These are phyloP conservation scores for Drosophila nr. perissopoda DNA, from an alignment of 2,888 invertebrate genomes.

Conservation along the genomic window DNA sequence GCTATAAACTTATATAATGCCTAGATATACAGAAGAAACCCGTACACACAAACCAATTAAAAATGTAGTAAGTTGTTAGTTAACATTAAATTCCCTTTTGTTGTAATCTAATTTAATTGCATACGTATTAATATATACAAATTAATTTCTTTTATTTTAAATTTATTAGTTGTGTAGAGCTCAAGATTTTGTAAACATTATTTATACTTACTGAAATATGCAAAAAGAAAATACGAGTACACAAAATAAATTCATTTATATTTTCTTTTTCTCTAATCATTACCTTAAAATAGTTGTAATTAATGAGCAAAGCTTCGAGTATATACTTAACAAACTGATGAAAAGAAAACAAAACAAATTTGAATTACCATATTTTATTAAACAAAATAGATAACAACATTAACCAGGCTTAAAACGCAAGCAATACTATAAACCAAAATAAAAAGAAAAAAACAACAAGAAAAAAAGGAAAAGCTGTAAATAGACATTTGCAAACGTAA, in stretches of 20 bases:
- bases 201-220: constrained; percentile 40
- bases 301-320: constrained; percentile 15
- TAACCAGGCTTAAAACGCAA: constrained; percentile 64
- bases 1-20: constrained; percentile 38
- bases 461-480: constrained; percentile 25
- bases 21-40: constrained; percentile 40
- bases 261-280: constrained; percentile 19
- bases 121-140: constrained; percentile 10
- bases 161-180: constrained; percentile 38
- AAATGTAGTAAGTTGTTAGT: constrained; percentile 27
- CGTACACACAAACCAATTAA: constrained; percentile 25
- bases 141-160: constrained; percentile 11
- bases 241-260: constrained; percentile 25
- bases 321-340: constrained; percentile 17
- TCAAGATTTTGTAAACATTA: constrained; percentile 38
- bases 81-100: constrained; percentile 30
- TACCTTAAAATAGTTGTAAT: constrained; percentile 33
- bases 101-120: constrained; percentile 30
- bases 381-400: constrained; percentile 36
- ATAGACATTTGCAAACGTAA: constrained; percentile 19
- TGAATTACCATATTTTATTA: constrained; percentile 40
- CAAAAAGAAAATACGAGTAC: constrained; percentile 23
- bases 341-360: constrained; percentile 25
- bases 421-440: constrained; percentile 68
- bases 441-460: constrained; percentile 25